phyloP scores from a whole-genome alignment of 1,140 invertebrate genomes.

The Papilio helenus region DNA sequence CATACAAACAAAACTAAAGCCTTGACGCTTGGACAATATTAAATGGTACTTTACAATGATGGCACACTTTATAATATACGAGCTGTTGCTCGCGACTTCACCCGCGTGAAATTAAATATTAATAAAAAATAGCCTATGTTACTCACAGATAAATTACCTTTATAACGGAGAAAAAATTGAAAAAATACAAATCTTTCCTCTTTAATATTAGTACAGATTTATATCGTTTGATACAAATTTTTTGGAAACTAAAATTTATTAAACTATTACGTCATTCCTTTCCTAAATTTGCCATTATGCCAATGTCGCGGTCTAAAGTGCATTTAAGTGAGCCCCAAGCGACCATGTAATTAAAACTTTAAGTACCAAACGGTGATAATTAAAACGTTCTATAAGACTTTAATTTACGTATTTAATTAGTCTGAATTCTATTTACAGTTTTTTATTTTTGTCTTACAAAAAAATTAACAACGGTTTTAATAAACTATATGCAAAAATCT shows the following conservation, averaged over 20 bases:
- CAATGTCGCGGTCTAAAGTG: background rate
- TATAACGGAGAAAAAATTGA: too few relatives aligned
- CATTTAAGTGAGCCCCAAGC: slow-evolving; percentile 7
- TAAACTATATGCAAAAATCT: too few relatives aligned
- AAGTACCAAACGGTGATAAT: slow-evolving; percentile 11
- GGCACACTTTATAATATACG: background rate
- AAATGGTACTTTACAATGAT: background rate
- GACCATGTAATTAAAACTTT: background rate
- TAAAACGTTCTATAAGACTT: background rate
- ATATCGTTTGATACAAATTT: background rate
- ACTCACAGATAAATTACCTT: too few relatives aligned
- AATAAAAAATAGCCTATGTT: too few relatives aligned
- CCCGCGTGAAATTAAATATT: too few relatives aligned
- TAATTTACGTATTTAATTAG: background rate
- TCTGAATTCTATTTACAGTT: background rate
- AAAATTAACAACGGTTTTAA: background rate
- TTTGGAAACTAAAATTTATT: background rate
- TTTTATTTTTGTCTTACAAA: background rate
- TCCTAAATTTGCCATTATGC: background rate
- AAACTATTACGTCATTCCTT: background rate
- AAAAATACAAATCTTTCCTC: too few relatives aligned
- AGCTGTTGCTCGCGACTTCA: too few relatives aligned
- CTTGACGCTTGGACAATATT: background rate
- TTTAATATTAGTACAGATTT: too few relatives aligned
- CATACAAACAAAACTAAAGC: background rate